Evolutionary conservation across 2,113 vertebrate species (phyloP).

Genomic region (Pseudopipra pipra): DNA sequence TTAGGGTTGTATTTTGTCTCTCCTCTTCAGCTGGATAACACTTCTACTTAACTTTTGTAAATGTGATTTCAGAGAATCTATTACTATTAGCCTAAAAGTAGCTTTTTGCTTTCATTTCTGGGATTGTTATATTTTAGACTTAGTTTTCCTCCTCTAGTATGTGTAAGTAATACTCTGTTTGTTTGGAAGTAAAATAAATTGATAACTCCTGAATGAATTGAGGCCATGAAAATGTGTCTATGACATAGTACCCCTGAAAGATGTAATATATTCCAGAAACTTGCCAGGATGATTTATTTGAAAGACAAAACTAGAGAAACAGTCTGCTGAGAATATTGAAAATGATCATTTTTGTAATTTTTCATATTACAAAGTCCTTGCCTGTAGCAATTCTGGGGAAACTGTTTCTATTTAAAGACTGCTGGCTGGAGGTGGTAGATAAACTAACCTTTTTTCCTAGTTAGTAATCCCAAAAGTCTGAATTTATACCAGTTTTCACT

Average conservation of each 20-base stretch:
- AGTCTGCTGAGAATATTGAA: neutral
- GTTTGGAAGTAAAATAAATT: neutral
- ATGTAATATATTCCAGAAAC: neutral
- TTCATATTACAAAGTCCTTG: neutral
- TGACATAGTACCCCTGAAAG: neutral
- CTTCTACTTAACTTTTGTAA: neutral
- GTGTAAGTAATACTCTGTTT: neutral
- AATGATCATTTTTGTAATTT: neutral
- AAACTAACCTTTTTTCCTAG: neutral
- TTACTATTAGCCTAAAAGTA: neutral
- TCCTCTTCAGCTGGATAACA: neutral
- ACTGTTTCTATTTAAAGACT: neutral
- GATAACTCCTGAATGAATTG: neutral
- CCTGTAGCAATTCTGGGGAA: neutral
- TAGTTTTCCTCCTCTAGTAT: neutral
- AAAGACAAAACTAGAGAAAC: neutral
- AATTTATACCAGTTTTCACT: neutral
- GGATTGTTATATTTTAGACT: neutral
- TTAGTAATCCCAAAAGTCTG: neutral
- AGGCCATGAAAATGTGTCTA: neutral
- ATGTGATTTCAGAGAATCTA: neutral
- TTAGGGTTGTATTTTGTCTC: neutral
- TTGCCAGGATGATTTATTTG: rapidly evolving
- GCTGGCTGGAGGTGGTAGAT: neutral
- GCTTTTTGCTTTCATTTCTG: neutral